A percentile compares a stretch with the other conserved stretches of the same genome.
These are phyloP conservation scores for Zenarchopterus dispar DNA, from an alignment of 2,797 vertebrate genomes.

Conservation along the genomic window DNA sequence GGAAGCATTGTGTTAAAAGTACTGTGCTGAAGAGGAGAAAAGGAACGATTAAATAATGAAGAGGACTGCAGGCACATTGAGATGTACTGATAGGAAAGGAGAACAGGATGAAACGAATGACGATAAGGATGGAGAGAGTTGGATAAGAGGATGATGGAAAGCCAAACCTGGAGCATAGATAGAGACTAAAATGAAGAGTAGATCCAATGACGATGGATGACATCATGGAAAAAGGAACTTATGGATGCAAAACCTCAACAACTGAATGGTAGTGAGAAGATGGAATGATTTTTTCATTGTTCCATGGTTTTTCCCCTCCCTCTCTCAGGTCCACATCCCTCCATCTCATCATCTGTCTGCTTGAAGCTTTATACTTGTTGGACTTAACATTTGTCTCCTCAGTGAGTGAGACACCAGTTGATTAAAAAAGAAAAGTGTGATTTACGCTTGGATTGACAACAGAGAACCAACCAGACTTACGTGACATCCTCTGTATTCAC, in stretches of 20 bases:
- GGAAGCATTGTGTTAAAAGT: too few species aligned
- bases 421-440: constrained; percentile 12
- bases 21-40: too few species aligned
- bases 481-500: constrained; percentile 55
- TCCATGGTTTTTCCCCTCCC: constrained; percentile 6
- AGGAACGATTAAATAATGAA: too few species aligned
- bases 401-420: constrained; percentile 32
- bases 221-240: not conserved
- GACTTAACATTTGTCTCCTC: constrained; percentile 29
- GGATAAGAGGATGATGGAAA: too few species aligned
- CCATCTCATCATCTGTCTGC: constrained; percentile 27
- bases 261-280: not conserved
- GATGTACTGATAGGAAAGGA: too few species aligned
- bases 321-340: constrained; percentile 9
- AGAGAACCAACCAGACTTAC: constrained; percentile 42
- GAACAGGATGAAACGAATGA: not conserved
- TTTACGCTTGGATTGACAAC: constrained; percentile 16
- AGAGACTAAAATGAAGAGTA: not conserved
- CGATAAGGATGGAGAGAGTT: not conserved
- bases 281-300: not conserved
- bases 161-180: not conserved
- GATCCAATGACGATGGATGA: constrained; percentile 7
- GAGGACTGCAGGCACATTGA: too few species aligned
- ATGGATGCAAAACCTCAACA: too few species aligned
- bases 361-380: constrained; percentile 6